phyloP scores from a whole-genome alignment of 1,140 invertebrate genomes.

The Zaprionus vittiger region DNA sequence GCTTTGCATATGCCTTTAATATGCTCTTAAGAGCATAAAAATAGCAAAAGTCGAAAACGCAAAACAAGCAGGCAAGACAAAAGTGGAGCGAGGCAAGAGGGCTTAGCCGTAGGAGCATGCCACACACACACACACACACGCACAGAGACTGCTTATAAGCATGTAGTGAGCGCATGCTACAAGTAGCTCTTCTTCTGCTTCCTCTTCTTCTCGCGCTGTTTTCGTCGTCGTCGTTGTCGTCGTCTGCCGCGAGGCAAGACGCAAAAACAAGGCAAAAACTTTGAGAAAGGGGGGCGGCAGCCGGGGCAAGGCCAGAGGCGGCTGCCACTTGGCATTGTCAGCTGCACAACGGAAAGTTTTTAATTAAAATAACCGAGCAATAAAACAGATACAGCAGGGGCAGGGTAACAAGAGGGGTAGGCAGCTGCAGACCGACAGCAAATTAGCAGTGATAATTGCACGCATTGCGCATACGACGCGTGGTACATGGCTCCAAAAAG shows the following conservation, averaged over 20 bases:
- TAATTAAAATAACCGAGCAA: conserved; percentile 82
- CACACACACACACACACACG: conserved; percentile 8
- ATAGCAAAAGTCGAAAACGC: conserved; percentile 74
- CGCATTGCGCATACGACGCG: conserved; percentile 53
- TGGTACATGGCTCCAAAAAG: conserved; percentile 27
- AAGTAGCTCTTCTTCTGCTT: conserved; percentile 67
- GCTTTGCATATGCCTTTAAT: conserved; percentile 80
- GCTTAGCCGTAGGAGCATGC: not conserved
- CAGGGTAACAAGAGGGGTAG: conserved; percentile 6
- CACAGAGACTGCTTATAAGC: conserved; percentile 31
- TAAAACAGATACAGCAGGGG: conserved; percentile 67
- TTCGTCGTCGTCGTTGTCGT: conserved; percentile 39
- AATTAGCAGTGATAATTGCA: conserved; percentile 68
- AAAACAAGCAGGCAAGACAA: not conserved
- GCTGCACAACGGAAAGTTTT: conserved; percentile 67
- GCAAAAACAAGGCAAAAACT: conserved; percentile 12
- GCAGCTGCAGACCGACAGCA: conserved; percentile 18
- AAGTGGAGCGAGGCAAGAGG: too few species aligned
- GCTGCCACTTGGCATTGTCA: conserved; percentile 66
- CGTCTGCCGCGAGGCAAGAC: conserved; percentile 5
- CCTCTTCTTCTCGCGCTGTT: conserved; percentile 58
- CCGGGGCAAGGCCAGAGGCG: not conserved
- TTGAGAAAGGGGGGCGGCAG: not conserved
- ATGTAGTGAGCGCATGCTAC: conserved; percentile 45
- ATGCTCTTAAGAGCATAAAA: conserved; percentile 74